Evolutionary conservation across 2,113 vertebrate species (phyloP), one percentile per base, ranked within the genome.

Genomic region (Leucoraja erinaceus): DNA sequence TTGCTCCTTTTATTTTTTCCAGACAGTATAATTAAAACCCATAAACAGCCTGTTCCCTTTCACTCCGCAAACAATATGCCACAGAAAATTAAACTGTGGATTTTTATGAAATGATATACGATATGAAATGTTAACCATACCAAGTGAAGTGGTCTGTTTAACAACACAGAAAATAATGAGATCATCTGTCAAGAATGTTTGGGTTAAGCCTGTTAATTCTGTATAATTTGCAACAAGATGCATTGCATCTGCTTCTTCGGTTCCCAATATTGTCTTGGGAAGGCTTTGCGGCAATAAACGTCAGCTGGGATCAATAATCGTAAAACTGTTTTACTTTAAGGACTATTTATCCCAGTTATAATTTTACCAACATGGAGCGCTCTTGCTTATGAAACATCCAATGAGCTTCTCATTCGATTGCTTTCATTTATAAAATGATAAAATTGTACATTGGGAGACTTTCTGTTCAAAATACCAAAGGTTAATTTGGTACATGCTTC

Each of bases 151-250:
- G 90, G 90, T 92, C 33, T 92, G 90, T 92, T 75, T 75, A 88
- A 66, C 83, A 88, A 18, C 83, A 88, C 83, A 66, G 56, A 31
- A 63, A 88, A 63, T 88, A 66, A 88, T 68, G 63, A 91, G 90
- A 92, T 92, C 70, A 56, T 92, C 90, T 56, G 90, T 92, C 90
- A 92, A 92, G 90, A 92, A 75, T 75, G 68, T 92, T 92, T 92
- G 90, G 70, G 68, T 59, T 74, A 75, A 75, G 38, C 72, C 4
- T 12, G 70, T 75, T 92, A 92, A 92, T 92, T 75, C 90, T 92
- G 90, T 54, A 56, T 54, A 92, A 75, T 92, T 92, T 75, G 90
- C 72, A 75, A 92, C 90, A 92, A 92, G 90, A 92, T 75, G 90
- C 25, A 22, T 38, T 33, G 90, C 90, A 92, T 92, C 90, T 75